Percentiles rank a stretch among this genome's conserved stretches.
Evolutionary conservation across 2,888 invertebrate species (phyloP).

Genomic region (Agrochola litura): DNA sequence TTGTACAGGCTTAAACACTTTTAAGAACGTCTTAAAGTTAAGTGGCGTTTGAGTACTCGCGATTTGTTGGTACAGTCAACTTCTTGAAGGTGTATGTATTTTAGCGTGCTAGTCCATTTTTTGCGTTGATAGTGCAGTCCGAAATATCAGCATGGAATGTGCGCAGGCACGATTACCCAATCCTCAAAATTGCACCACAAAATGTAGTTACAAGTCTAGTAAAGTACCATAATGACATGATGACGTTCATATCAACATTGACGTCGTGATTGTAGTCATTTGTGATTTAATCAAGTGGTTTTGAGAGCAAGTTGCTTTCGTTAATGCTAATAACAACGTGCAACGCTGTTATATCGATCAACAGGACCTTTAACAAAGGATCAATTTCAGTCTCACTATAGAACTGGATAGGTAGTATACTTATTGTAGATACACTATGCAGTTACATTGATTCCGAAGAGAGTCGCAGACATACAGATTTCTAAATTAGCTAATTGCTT

Average conservation of each 20-base stretch:
- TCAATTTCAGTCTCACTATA: neutral
- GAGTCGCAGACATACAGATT: neutral
- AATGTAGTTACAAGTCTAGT: neutral
- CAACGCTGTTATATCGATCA: neutral
- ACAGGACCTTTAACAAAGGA: neutral
- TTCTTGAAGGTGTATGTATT: neutral
- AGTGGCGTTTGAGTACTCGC: slow-evolving; percentile 20
- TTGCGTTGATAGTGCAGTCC: too few species aligned
- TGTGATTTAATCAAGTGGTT: neutral
- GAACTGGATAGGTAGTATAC: neutral
- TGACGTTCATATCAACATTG: neutral
- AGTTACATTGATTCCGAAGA: neutral
- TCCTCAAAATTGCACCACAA: neutral
- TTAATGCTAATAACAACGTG: neutral
- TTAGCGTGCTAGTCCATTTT: neutral
- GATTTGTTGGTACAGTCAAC: neutral
- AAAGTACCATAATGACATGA: neutral
- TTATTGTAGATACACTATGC: neutral
- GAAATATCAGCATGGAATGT: neutral
- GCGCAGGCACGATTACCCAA: neutral
- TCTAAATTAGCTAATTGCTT: slow-evolving; percentile 3
- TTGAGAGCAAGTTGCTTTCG: neutral
- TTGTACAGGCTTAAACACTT: neutral
- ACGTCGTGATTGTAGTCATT: slow-evolving; percentile 14
- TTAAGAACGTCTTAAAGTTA: slow-evolving; percentile 21